These are phyloP conservation scores for Chelidonichthys spinosus DNA, from an alignment of 2,797 vertebrate species.

Conservation along the genomic window DNA sequence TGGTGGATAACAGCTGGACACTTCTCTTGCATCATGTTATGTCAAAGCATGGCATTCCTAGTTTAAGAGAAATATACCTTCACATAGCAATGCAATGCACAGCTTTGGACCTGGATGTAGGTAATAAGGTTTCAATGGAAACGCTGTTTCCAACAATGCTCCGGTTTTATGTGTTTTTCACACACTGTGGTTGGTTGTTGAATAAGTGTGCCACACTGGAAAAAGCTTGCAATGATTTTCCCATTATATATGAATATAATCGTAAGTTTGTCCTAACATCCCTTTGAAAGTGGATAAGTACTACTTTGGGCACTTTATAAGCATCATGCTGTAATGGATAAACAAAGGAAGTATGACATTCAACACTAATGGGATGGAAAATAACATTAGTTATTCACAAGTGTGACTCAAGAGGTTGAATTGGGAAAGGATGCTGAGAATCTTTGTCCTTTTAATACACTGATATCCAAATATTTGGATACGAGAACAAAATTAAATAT, in stretches of 20 bases:
- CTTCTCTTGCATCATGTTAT: conserved; percentile 25
- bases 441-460: conserved; percentile 23
- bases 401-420: conserved; percentile 30
- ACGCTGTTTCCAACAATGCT: background rate
- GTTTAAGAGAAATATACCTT: conserved; percentile 1
- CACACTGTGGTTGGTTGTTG: conserved; percentile 7
- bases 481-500: background rate
- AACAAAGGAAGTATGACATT: conserved; percentile 50
- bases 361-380: conserved; percentile 49
- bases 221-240: conserved; percentile 42
- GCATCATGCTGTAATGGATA: conserved; percentile 29
- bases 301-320: conserved; percentile 28
- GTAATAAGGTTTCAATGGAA: background rate
- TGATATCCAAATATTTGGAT: background rate
- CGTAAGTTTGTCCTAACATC: conserved; percentile 24
- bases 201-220: conserved; percentile 21
- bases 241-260: conserved; percentile 48
- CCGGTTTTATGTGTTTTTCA: conserved; percentile 8
- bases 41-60: conserved; percentile 20
- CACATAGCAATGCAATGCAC: background rate
- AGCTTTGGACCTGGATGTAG: background rate
- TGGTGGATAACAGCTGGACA: conserved; percentile 40
- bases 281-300: conserved; percentile 31
- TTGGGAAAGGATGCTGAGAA: conserved; percentile 17
- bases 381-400: conserved; percentile 41